Evolutionary conservation across 2,797 vertebrate species (phyloP).

Genomic region (Coregonus suidteri): DNA sequence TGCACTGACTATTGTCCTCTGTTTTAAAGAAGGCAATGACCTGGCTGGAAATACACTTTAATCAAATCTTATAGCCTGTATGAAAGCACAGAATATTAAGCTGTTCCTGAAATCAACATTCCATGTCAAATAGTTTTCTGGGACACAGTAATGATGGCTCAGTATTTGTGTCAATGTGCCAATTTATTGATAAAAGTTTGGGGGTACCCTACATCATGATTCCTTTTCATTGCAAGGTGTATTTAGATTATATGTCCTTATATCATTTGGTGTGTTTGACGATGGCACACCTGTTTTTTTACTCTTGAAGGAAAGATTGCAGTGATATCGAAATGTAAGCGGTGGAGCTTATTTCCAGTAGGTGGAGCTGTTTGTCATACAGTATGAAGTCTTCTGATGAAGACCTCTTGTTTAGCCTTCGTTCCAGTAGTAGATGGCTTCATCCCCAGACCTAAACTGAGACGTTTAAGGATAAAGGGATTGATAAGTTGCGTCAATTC

Average conservation of each 20-base stretch:
- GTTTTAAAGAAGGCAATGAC: neutral
- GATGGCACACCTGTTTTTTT: too few species aligned
- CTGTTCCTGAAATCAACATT: neutral
- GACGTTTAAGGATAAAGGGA: neutral
- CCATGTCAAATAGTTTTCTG: neutral
- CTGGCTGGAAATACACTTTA: neutral
- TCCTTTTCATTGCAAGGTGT: neutral
- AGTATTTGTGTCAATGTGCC: neutral
- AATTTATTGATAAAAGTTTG: neutral
- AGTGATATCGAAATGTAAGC: neutral
- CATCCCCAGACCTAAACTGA: conserved; percentile 1
- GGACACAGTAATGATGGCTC: neutral
- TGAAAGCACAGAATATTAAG: neutral
- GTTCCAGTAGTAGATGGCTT: neutral
- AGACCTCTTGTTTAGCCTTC: conserved; percentile 7
- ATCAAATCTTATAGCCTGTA: neutral
- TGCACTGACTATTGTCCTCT: neutral
- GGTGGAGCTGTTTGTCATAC: conserved; percentile 56
- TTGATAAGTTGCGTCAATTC: too few species aligned
- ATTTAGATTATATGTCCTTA: too few species aligned
- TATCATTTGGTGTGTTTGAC: too few species aligned
- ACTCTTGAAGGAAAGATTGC: neutral
- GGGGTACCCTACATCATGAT: neutral
- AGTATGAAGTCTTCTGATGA: conserved; percentile 29
- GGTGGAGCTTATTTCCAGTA: conserved; percentile 32